Base-by-base conservation (phyloP, 2,888 invertebrate species). In the Eupelmus urozonus region DNA sequence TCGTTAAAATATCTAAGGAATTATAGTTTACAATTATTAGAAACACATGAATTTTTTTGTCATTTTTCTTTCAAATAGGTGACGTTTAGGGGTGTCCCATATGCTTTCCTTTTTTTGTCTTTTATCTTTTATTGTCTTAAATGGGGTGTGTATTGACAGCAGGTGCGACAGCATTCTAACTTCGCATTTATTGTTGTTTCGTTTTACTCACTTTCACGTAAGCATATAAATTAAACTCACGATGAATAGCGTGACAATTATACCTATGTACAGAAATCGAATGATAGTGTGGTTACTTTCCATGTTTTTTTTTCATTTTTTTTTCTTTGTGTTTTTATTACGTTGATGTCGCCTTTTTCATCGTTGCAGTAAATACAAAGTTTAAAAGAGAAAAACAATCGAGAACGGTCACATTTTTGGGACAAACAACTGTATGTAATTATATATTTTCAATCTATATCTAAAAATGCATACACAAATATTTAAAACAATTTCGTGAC, bases 1-100 rank as follows among this genome's bases (percentile, higher is more conserved):
- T 78, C 69, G 49, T 65, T 81, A 75, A 78, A 82, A 75, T 80
- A 81, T 80, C n/a, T n/a, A n/a, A 80, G 82, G 80, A 80, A 80
- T 82, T 82, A 71, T 60, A 82, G 80, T 82, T 82, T 81, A 81
- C 72, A 79, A 79, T 79, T 60, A 79, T 79, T 73, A 76, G 59
- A 79, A 80, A 74, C 76, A 80, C 76, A 78, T 78, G 34, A 75
- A 62, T 80, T 53, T 59, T 76, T 69, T 70, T 59, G 20, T 69
- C 49, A 1, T 66, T 75, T n/a, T 60, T 65, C 51, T 55, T 63
- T 75, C 7, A 40, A 71, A 65, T 60, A 67, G 23, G 72, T 80
- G 67, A 78, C 84, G 84, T 85, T 87, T 83, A 85, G 85, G 86
- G 85, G 82, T 82, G 84, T 85, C 84, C 86, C 81, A 82, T 78